phyloP scores from a whole-genome alignment of 92 coral and sea anemone species.

The Anthopleura xanthogrammica region DNA sequence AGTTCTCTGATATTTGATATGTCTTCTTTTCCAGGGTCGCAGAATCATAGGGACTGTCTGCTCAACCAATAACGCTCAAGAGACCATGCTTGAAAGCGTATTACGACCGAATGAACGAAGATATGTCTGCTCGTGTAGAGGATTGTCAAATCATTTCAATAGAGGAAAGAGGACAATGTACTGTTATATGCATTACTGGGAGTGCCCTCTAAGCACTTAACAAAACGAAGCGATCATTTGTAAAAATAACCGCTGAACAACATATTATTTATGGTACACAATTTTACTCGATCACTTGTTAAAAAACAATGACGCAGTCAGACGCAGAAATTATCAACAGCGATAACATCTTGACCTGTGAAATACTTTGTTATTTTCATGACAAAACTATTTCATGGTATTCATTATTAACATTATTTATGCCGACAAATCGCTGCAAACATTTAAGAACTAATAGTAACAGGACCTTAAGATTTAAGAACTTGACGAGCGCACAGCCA shows the following conservation, averaged over 20 bases:
- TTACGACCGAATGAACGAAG: background rate
- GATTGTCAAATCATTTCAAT: conserved; percentile 26
- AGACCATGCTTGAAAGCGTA: conserved; percentile 35
- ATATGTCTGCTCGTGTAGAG: conserved; percentile 56
- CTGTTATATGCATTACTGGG: conserved; percentile 52
- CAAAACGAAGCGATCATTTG: background rate
- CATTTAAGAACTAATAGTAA: too few species aligned
- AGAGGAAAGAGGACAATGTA: conserved; percentile 21
- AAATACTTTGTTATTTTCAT: too few species aligned
- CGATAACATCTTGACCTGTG: too few species aligned
- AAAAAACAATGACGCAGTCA: too few species aligned
- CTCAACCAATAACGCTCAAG: conserved; percentile 54
- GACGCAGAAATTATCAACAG: too few species aligned
- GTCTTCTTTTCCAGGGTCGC: conserved; percentile 28
- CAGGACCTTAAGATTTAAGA: too few species aligned
- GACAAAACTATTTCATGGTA: too few species aligned
- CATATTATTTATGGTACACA: background rate
- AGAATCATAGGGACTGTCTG: conserved; percentile 58
- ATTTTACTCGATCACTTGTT: too few species aligned
- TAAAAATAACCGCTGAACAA: background rate
- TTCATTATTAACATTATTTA: too few species aligned
- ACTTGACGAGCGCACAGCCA: too few species aligned
- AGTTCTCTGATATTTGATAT: background rate
- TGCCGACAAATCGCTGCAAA: too few species aligned
- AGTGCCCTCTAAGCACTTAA: conserved; percentile 51